A percentile compares a stretch with the other conserved stretches of the same genome.
phyloP scores from a whole-genome alignment of 2,888 invertebrate species.

The Andricus curvator region DNA sequence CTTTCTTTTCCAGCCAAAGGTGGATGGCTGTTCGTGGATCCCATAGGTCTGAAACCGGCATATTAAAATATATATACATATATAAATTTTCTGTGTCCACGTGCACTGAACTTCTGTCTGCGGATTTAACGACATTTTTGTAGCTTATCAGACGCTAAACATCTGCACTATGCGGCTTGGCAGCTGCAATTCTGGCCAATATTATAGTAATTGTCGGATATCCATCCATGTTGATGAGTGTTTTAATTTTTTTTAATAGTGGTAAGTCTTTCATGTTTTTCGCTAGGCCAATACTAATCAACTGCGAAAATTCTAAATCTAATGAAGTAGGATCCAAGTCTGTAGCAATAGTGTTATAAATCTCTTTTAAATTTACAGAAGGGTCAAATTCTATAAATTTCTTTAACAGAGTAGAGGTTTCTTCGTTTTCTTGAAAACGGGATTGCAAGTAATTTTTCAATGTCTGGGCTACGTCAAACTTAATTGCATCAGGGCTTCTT shows the following conservation, averaged over 20 bases:
- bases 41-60: too few species aligned
- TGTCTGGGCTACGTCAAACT: not conserved
- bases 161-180: slow-evolving; percentile 29
- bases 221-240: not conserved
- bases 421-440: not conserved
- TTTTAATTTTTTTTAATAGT: not conserved
- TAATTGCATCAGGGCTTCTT: not conserved
- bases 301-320: slow-evolving; percentile 7
- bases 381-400: slow-evolving; percentile 21
- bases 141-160: slow-evolving; percentile 23
- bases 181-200: slow-evolving; percentile 28
- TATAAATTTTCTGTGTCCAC: not conserved
- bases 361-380: not conserved
- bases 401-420: not conserved
- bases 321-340: not conserved
- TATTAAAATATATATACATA: too few species aligned
- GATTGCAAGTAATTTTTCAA: not conserved
- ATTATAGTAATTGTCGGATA: not conserved
- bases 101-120: not conserved
- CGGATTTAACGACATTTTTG: not conserved
- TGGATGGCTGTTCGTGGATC: not conserved
- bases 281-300: not conserved
- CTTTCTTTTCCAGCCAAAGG: not conserved
- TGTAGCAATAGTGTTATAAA: not conserved
- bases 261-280: not conserved